These are phyloP conservation scores for Galemys pyrenaicus DNA, from an alignment of 2,113 vertebrate species.

Conservation along the genomic window DNA sequence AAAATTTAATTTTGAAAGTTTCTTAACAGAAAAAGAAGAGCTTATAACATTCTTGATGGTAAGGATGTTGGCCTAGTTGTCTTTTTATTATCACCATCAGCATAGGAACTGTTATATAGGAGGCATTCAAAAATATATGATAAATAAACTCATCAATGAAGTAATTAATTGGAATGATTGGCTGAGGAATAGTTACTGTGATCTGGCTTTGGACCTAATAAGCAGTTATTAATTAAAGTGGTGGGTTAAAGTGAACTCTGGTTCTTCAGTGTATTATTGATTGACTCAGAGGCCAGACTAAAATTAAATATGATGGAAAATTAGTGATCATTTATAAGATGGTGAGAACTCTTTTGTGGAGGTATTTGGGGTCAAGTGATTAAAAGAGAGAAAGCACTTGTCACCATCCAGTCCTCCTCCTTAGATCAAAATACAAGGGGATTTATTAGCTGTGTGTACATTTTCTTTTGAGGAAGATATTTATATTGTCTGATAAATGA, in stretches of 20 bases:
- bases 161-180: background rate
- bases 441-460: background rate
- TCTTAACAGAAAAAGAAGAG: background rate
- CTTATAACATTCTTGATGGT: background rate
- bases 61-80: background rate
- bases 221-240: background rate
- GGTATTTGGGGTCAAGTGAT: background rate
- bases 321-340: background rate
- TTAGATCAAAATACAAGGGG: background rate
- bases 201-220: background rate
- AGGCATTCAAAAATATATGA: slow-evolving; percentile 15
- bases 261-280: background rate
- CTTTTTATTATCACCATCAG: background rate
- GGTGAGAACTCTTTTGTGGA: background rate
- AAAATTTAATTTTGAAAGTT: background rate
- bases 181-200: background rate
- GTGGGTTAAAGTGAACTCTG: background rate
- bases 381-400: background rate
- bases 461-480: slow-evolving; percentile 5
- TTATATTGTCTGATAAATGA: background rate
- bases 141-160: background rate
- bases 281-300: background rate
- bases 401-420: background rate
- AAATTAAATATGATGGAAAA: slow-evolving; percentile 31
- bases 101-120: background rate